Conservation (phyloP, 2,888 invertebrate genomes). For the Corythucha ciliata region DNA sequence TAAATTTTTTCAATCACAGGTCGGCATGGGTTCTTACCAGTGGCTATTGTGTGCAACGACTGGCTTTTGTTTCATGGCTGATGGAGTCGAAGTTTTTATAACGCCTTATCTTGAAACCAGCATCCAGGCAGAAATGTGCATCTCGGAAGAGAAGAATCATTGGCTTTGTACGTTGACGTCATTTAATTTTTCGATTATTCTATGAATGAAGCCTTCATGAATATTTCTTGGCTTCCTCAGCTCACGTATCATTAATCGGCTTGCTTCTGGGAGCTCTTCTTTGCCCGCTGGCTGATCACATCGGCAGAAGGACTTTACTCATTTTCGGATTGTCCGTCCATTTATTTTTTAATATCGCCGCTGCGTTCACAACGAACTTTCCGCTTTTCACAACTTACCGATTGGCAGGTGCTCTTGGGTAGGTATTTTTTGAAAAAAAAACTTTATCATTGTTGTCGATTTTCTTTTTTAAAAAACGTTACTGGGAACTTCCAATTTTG, state of each 20-base stretch:
- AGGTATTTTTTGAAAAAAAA: too few relatives aligned
- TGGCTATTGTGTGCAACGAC: constrained; percentile 23
- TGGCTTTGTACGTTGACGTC: constrained; percentile 23
- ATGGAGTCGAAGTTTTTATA: constrained; percentile 27
- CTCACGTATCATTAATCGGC: constrained; percentile 23
- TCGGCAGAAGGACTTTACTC: constrained; percentile 24
- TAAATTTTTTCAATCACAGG: constrained; percentile 19
- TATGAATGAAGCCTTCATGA: background rate
- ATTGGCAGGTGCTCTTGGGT: constrained; percentile 23
- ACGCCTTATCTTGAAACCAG: constrained; percentile 24
- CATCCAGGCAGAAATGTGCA: constrained; percentile 28
- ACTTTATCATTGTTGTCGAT: too few relatives aligned
- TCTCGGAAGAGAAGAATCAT: constrained; percentile 20
- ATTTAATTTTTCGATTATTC: background rate
- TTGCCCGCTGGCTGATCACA: constrained; percentile 26
- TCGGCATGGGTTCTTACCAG: constrained; percentile 28
- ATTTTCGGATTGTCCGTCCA: constrained; percentile 20
- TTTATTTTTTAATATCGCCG: constrained; percentile 18
- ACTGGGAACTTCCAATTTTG: too few relatives aligned
- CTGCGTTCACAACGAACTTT: constrained; percentile 20
- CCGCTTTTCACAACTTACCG: constrained; percentile 19
- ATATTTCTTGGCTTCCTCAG: constrained; percentile 5
- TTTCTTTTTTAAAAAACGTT: too few relatives aligned
- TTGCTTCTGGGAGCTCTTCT: constrained; percentile 20
- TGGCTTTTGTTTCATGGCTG: constrained; percentile 29